Evolutionary conservation across 2,888 invertebrate species (phyloP).

Genomic region (Drosophila multiciliata): DNA sequence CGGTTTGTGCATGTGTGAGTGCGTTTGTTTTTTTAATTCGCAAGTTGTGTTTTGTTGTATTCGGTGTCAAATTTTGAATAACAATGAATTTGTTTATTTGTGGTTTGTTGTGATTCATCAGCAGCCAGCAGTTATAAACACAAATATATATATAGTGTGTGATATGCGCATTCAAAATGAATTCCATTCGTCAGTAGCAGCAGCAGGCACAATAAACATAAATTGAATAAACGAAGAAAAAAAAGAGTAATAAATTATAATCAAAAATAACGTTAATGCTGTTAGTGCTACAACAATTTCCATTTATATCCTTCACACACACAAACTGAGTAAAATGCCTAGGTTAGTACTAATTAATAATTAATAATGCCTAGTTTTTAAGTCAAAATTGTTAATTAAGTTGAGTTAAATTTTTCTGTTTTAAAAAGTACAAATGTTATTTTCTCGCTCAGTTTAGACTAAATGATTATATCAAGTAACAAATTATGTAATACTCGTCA

Average conservation of each 20-base stretch:
- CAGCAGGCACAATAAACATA: conserved; percentile 69
- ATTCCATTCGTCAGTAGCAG: conserved; percentile 60
- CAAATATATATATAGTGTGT: conserved; percentile 20
- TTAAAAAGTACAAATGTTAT: conserved; percentile 5
- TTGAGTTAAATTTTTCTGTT: conserved; percentile 5
- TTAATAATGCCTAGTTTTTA: neutral
- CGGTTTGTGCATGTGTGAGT: conserved; percentile 20
- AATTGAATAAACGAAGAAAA: conserved; percentile 71
- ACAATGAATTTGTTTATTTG: conserved; percentile 51
- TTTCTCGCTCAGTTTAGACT: neutral
- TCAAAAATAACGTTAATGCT: conserved; percentile 28
- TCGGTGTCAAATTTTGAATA: conserved; percentile 51
- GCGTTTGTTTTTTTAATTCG: conserved; percentile 29
- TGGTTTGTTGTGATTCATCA: conserved; percentile 52
- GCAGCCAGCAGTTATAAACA: conserved; percentile 37
- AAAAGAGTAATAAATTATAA: conserved; percentile 60
- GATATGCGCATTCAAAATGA: conserved; percentile 29
- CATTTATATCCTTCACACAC: conserved; percentile 12
- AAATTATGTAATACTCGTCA: conserved; percentile 9
- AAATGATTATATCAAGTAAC: neutral
- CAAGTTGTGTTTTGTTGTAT: conserved; percentile 23
- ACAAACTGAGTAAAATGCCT: neutral
- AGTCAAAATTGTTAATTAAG: neutral
- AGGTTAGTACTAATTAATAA: neutral
- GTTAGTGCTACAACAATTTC: neutral